Base-by-base conservation (phyloP, 2,797 vertebrate species). In the Phrynocephalus forsythii region DNA sequence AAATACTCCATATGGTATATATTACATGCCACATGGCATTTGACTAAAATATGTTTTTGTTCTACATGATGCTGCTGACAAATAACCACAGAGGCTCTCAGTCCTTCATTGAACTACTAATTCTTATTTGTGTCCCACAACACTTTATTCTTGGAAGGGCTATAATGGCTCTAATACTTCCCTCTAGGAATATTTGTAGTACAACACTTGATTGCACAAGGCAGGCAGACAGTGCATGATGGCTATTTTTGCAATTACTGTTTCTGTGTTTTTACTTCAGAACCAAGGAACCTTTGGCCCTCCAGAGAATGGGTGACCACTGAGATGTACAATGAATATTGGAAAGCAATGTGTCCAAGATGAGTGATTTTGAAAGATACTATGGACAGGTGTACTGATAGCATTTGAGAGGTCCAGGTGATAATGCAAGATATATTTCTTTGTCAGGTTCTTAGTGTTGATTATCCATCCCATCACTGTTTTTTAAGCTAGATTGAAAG, bases 1-100 rank as follows among this genome's bases (percentile, higher is more conserved):
- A 94, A 93, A 87, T 84, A 24, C 81, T 83, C 93, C 93, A 92
- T 93, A 88, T 94, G 94, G 94, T 90, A 91, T 83, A 20, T 83
- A 92, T 95, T 95, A 95, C 67, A 83, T 28, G 82, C 91, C 94
- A 95, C 78, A 94, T 94, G 92, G 90, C 91, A 89, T 73, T 79
- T 15, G 67, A 91, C 72, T 91, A 84, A 95, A 91, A 91, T 93
- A 87, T 90, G 93, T 94, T 95, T 94, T 92, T 92, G 86, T 83
- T 91, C 92, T 87, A 60, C 82, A 68, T 76, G 89, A 77, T 93
- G 93, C 86, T 92, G 91, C 86, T 92, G 91, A 92, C 87, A 90
- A 87, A 89, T 93, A 94, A 94, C 92, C 90, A 93, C 82, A 89
- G 91, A 89, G 87, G 82, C 69, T 86, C 86, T n/a, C 56, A 75